Conservation (phyloP, 2,888 invertebrate species). For the Orthosia cruda region DNA sequence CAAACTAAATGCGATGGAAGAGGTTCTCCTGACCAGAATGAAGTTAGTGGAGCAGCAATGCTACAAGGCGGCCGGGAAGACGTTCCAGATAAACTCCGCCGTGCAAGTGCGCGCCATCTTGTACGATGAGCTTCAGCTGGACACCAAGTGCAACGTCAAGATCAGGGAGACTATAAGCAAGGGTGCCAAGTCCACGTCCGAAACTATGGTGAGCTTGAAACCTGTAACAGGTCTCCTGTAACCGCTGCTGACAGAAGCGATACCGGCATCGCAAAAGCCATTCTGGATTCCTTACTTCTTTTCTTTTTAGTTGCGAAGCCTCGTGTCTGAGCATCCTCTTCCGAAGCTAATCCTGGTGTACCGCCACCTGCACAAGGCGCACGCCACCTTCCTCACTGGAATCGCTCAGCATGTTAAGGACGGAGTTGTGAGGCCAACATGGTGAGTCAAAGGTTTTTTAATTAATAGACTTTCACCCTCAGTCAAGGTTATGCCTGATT, state of each 20-base stretch:
- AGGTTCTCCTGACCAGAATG: constrained; percentile 76
- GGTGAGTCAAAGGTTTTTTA: constrained; percentile 75
- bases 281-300: too few relatives aligned
- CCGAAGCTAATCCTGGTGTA: constrained; percentile 88
- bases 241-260: too few relatives aligned
- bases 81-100: constrained; percentile 86
- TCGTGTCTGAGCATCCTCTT: constrained; percentile 83
- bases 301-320: constrained; percentile 80
- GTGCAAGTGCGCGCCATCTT: constrained; percentile 85
- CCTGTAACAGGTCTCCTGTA: too few relatives aligned
- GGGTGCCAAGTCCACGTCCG: constrained; percentile 88
- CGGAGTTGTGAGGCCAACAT: constrained; percentile 83
- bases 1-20: constrained; percentile 82
- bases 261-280: too few relatives aligned
- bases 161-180: constrained; percentile 82
- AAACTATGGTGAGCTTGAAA: constrained; percentile 80
- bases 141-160: constrained; percentile 80
- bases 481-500: too few relatives aligned
- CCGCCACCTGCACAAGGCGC: constrained; percentile 88
- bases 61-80: constrained; percentile 82
- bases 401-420: constrained; percentile 83
- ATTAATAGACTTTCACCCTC: too few relatives aligned
- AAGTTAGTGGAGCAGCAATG: constrained; percentile 81
- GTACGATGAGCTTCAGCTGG: constrained; percentile 88
- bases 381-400: constrained; percentile 87